phyloP scores from a whole-genome alignment of 2,113 vertebrate species.

The Dicerorhinus sumatrensis region DNA sequence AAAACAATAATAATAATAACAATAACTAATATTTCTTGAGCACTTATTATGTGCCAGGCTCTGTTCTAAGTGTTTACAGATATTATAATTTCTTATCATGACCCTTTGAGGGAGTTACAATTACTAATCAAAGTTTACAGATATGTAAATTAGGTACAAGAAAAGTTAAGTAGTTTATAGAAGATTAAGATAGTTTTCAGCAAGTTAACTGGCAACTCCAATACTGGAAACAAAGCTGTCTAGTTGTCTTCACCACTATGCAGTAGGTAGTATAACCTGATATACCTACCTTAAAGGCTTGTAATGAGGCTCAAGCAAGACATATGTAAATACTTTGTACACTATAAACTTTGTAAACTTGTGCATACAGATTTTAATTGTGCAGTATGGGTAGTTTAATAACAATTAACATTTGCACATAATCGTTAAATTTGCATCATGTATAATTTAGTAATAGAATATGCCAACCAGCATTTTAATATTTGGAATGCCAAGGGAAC shows the following conservation, averaged over 20 bases:
- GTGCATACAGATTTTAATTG: slow-evolving; percentile 52
- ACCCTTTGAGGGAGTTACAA: slow-evolving; percentile 8
- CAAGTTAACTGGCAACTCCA: not conserved
- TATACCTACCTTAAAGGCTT: not conserved
- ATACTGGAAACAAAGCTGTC: not conserved
- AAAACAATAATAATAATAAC: not conserved
- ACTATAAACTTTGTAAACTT: slow-evolving; percentile 8
- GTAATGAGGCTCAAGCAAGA: slow-evolving; percentile 23
- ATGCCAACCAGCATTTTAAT: slow-evolving; percentile 55
- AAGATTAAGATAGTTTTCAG: slow-evolving; percentile 28
- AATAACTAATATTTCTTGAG: slow-evolving; percentile 1
- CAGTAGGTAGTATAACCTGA: not conserved
- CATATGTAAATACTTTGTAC: slow-evolving; percentile 43
- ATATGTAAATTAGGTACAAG: slow-evolving; percentile 9
- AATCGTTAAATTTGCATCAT: slow-evolving; percentile 58
- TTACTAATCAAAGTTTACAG: slow-evolving; percentile 56
- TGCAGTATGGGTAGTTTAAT: slow-evolving; percentile 39
- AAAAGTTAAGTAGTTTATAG: slow-evolving; percentile 39
- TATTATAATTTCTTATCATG: slow-evolving; percentile 20
- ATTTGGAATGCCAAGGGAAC: slow-evolving; percentile 45
- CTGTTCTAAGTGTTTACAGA: not conserved
- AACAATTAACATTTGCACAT: slow-evolving; percentile 58
- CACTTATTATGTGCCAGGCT: not conserved
- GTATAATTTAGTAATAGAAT: slow-evolving; percentile 61
- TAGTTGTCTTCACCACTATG: not conserved